A percentile compares a stretch with the other conserved stretches of the same genome.
Conservation (phyloP, 2,113 vertebrate species). For the Donacobius atricapilla region DNA sequence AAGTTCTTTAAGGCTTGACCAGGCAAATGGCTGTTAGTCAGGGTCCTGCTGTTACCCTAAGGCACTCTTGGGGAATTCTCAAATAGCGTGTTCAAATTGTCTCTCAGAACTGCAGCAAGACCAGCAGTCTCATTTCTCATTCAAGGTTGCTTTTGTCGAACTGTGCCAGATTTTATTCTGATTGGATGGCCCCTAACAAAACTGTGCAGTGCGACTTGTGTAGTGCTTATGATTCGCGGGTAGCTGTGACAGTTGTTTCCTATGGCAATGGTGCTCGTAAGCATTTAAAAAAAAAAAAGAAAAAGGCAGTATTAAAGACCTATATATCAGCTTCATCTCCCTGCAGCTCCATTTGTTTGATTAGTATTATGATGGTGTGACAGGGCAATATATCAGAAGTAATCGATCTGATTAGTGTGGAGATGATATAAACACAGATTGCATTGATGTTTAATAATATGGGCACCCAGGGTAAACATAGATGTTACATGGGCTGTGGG, state of each 20-base stretch:
- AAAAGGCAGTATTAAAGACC: slow-evolving; percentile 10
- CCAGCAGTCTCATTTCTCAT: slow-evolving; percentile 53
- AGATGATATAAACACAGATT: slow-evolving; percentile 80
- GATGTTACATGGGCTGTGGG: slow-evolving; percentile 54
- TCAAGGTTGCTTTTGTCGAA: slow-evolving; percentile 42
- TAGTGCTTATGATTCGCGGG: not conserved
- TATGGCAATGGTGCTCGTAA: not conserved
- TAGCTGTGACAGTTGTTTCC: not conserved
- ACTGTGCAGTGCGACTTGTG: not conserved
- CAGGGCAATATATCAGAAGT: slow-evolving; percentile 78
- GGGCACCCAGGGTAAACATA: slow-evolving; percentile 66
- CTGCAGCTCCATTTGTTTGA: slow-evolving; percentile 75
- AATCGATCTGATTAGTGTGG: slow-evolving; percentile 84
- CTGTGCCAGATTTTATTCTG: slow-evolving; percentile 30
- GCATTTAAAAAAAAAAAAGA: not conserved
- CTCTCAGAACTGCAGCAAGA: slow-evolving; percentile 27
- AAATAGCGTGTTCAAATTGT: slow-evolving; percentile 39
- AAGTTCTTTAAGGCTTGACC: not conserved
- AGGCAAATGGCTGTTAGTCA: not conserved
- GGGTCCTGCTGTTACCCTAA: slow-evolving; percentile 25
- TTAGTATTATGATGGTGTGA: slow-evolving; percentile 72
- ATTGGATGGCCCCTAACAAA: slow-evolving; percentile 29
- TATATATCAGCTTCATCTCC: slow-evolving; percentile 32
- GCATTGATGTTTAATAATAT: slow-evolving; percentile 75
- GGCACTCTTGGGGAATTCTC: not conserved